Evolutionary conservation across 2,888 invertebrate genomes (phyloP), one percentile per base, ranked within the genome.

Genomic region (Acleris holmiana): DNA sequence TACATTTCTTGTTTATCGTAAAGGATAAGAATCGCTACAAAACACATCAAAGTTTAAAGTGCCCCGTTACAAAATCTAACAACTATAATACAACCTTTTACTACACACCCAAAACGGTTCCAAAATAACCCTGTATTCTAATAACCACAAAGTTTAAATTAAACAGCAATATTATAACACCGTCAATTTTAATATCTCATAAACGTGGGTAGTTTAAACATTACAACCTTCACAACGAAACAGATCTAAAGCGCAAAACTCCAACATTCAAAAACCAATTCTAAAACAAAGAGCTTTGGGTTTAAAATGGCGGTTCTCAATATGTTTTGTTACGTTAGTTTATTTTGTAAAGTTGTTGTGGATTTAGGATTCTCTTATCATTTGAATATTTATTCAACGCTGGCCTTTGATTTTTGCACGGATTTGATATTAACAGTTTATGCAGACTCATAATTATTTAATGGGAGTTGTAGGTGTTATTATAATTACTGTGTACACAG

Each of bases 301-400:
- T 35, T 13, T 4, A 13, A 13, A 35, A 29, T 29, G 0, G 29
- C 3, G 29, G 29, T 29, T 35, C 13, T 0, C 0, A 4, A 35
- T 13, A 29, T 29, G 10, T 25, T 25, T 29, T 2, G 13, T 4
- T 35, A 35, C 13, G 35, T 35, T 35, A 35, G 13, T 13, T 35
- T 29, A 29, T 35, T 35, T 35, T 35, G 4, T 13, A 35, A 35
- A 4, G 35, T 35, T 4, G 4, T 53, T 64, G 53, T 58, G 53
- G 25, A 48, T 48, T 59, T 53, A 64, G 58, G 64, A 59, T 58
- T 64, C 63, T 59, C 64, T 58, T 64, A 64, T 64, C 64, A 23
- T 41, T 41, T 64, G 48, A 59, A 64, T 59, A 64, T 64, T 64
- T 54, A 51, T 41, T 44, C 53, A 59, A 64, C 48, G 25, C 18